Evolutionary conservation across 2,113 vertebrate species (phyloP), one percentile per base, ranked within the genome.

Genomic region (Dasyprocta punctata): DNA sequence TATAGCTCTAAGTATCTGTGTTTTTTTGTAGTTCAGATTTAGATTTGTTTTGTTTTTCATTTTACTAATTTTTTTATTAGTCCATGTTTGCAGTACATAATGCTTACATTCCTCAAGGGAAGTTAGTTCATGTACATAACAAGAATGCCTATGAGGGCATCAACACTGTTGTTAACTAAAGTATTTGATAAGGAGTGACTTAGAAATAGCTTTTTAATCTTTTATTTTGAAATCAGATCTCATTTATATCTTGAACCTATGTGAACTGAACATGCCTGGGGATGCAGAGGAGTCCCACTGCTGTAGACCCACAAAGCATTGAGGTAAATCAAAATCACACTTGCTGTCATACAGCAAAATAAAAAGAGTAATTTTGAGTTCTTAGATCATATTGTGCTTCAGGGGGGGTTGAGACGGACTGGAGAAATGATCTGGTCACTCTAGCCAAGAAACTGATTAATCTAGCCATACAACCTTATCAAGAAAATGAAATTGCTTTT

Each of bases 181-280:
- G 47, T 97, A 86, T 86, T 92, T 94, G 89, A 90, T 93, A 94
- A 90, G 47, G 28, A 92, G 69, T 67, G 93, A 80, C 36, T 82
- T 49, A 77, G 86, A 90, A 89, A 26, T 65, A 67, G 47, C 63
- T 71, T 89, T 90, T 69, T 86, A 86, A 67, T 80, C 20, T 94
- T 96, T 97, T 65, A 71, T 94, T 86, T 94, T 95, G 58, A 92
- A 97, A 95, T 92, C 33, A 65, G 26, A 94, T 80, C 38, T 96
- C 41, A 44, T 90, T 38, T 71, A 14, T 61, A 67, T 94, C 69
- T 96, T 90, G 65, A 88, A 87, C 63, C 2, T 69, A 69, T 67
- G 67, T 94, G 92, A 95, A 87, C 16, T 69, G 73, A 92, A 94
- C n/a, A 69, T 86, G 38, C 5, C 60, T 44, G 69, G 14, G 28